Base-by-base conservation (phyloP, 2,797 vertebrate species). In the Diplodus puntazzo region DNA sequence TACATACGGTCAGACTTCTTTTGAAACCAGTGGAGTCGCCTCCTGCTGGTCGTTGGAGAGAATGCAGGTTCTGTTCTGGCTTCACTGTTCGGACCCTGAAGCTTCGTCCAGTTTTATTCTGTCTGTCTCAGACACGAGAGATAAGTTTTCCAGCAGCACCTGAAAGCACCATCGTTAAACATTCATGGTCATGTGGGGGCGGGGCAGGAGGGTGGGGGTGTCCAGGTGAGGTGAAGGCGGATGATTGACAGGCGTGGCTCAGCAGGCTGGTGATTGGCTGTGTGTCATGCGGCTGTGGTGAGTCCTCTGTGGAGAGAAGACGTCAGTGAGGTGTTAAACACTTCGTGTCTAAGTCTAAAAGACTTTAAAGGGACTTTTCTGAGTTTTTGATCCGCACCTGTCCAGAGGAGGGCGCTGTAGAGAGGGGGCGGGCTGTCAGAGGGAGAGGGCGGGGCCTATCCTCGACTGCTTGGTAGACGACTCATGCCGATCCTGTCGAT, bases 401-500 rank as follows among this genome's bases (percentile, higher is more conserved):
- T 85, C 80, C 89, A 78, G 79, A 39, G 43, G 81, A 52, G 63
- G 65, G 77, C 2, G 55, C 58, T 58, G 60, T 49, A 1, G 18
- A 27, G 43, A 54, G 55, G 43, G 43, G 1, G 23, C 0, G 2
- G 43, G 49, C 34, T 18, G 18, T 76, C 14, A 10, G 42, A 0
- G 0, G 4, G 0, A 46, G 42, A 71, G 69, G 79, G 60, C 0
- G 78, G 23, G 59, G 71, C 61, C 80, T 97, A 98, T 66, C 95
- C 97, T 89, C 96, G 94, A 81, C 90, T 92, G 80, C 79, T 96
- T 21, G 96, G 89, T 0, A 97, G 93, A 12, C 90, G 96, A 27
- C 94, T 96, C 74, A 92, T 93, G 23, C 97, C 97, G 11, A 98
- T 97, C 71, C 97, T 88, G 92, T 98, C 97, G 1, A 99, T 88